A percentile compares a stretch with the other conserved stretches of the same genome.
phyloP scores from a whole-genome alignment of 2,888 invertebrate species.

The Epinotia demarniana region DNA sequence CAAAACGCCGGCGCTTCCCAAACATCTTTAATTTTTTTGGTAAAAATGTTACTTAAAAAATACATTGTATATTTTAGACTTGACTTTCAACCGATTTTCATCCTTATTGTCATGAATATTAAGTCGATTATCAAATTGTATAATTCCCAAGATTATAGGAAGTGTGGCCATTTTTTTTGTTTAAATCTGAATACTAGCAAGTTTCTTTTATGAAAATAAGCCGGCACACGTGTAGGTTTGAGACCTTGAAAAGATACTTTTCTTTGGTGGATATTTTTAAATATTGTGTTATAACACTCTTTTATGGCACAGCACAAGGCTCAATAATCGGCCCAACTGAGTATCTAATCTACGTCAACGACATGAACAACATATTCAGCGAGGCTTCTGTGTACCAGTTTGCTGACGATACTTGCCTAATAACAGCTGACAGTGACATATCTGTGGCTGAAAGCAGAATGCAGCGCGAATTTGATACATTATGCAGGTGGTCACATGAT shows the following conservation, averaged over 20 bases:
- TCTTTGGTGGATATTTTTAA: neutral
- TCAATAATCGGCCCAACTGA: no score
- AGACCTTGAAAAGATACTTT: neutral
- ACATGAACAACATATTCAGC: no score
- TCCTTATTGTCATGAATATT: neutral
- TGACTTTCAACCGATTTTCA: neutral
- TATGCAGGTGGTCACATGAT: no score
- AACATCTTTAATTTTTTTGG: slow-evolving; percentile 6
- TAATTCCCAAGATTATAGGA: neutral
- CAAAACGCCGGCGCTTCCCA: slow-evolving; percentile 39
- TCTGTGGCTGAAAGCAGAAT: no score
- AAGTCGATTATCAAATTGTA: neutral
- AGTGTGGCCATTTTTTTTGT: neutral
- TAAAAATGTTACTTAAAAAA: slow-evolving; percentile 18
- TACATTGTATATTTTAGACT: slow-evolving; percentile 5
- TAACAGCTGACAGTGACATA: no score
- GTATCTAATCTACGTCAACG: no score
- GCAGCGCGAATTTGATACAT: no score
- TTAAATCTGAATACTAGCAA: slow-evolving; percentile 6
- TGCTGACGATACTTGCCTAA: no score
- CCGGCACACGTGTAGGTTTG: neutral
- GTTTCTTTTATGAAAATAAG: slow-evolving; percentile 3
- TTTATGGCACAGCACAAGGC: no score
- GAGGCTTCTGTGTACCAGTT: no score
- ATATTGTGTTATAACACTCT: neutral